Conservation (phyloP, 2,113 vertebrate genomes). For the Syngnathus floridae region DNA sequence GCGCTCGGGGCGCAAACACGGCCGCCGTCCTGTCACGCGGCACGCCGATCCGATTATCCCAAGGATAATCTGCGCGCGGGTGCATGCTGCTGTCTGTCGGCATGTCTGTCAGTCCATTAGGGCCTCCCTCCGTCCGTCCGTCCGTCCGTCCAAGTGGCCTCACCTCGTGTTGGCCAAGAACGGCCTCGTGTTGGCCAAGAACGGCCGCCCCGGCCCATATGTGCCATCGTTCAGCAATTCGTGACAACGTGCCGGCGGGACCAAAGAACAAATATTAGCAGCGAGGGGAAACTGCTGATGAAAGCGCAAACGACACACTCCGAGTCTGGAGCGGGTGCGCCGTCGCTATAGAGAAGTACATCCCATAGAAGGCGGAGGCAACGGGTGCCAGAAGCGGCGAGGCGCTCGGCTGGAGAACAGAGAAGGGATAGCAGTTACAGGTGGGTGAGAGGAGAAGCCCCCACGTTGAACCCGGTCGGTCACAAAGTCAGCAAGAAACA, state of each 20-base stretch:
- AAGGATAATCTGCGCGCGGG: constrained; percentile 59
- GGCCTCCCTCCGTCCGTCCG: constrained; percentile 6
- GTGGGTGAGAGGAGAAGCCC: neutral
- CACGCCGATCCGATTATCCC: constrained; percentile 64
- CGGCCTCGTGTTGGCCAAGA: constrained; percentile 11
- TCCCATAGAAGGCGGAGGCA: constrained; percentile 37
- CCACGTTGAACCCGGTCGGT: constrained; percentile 35
- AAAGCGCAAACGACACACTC: constrained; percentile 2
- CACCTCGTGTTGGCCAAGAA: neutral
- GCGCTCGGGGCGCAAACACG: constrained; percentile 51
- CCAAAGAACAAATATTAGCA: constrained; percentile 3
- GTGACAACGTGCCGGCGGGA: constrained; percentile 29
- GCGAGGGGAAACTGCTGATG: neutral
- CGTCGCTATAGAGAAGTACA: constrained; percentile 30
- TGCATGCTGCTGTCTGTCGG: constrained; percentile 25
- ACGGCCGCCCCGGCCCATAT: constrained; percentile 50
- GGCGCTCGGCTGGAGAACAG: constrained; percentile 18
- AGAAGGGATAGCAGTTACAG: constrained; percentile 6
- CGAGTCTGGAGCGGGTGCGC: constrained; percentile 37
- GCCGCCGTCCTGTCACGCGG: constrained; percentile 27
- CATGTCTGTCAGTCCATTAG: constrained; percentile 11
- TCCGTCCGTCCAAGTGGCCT: neutral
- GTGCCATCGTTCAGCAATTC: constrained; percentile 59
- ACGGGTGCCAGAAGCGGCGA: constrained; percentile 54
- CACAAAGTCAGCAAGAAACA: neutral